Percentiles rank a stretch among this genome's conserved stretches.
Conservation (phyloP, 2,797 vertebrate genomes). For the Pipistrellus nathusii region DNA sequence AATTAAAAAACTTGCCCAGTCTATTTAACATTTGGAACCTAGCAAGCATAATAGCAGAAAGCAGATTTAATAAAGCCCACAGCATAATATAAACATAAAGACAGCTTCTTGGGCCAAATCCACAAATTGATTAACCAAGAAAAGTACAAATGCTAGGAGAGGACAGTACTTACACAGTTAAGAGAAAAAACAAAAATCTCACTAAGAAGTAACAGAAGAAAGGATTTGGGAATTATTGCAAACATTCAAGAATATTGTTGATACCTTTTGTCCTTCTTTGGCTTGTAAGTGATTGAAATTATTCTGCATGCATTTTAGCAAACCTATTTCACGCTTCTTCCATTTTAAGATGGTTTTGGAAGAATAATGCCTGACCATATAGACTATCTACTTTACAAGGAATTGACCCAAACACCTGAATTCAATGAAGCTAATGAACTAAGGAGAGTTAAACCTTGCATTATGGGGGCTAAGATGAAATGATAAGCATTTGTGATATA, state of each 20-base stretch:
- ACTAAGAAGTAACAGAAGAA: background rate
- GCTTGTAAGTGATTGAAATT: background rate
- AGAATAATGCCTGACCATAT: slow-evolving; percentile 7
- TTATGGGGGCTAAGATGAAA: background rate
- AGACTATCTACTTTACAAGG: background rate
- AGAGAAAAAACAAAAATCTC: background rate
- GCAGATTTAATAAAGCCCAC: background rate
- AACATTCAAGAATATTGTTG: background rate
- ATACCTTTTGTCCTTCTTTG: background rate
- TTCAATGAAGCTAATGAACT: background rate
- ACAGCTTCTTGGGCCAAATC: background rate
- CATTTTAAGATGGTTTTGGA: slow-evolving; percentile 30
- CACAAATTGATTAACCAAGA: background rate
- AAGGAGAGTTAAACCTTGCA: background rate
- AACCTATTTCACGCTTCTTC: background rate
- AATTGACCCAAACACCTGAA: background rate
- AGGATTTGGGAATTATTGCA: background rate
- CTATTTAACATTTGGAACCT: background rate
- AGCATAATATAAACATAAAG: background rate
- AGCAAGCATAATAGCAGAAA: background rate
- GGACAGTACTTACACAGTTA: background rate
- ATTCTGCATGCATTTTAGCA: background rate
- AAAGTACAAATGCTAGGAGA: background rate
- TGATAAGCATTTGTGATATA: background rate
- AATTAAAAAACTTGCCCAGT: background rate